Evolutionary conservation across 2,888 invertebrate genomes (phyloP).

Genomic region (Deilephila elpenor): DNA sequence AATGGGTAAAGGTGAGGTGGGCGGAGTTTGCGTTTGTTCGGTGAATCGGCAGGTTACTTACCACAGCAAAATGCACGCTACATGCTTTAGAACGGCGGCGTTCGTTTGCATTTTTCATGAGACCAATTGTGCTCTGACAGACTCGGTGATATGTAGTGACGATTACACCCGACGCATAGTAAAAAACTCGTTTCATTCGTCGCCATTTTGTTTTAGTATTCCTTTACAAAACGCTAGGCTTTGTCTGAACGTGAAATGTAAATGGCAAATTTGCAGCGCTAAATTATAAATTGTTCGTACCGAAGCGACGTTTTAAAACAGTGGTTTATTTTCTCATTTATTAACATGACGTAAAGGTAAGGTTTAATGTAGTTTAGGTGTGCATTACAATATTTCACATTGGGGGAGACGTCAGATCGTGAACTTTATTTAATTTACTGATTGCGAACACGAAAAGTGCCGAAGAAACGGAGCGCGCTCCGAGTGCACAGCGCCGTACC

Average conservation of each 20-base stretch:
- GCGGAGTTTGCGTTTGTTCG: conserved; percentile 57
- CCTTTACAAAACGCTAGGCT: neutral
- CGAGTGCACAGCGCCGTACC: conserved; percentile 36
- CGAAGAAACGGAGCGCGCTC: conserved; percentile 50
- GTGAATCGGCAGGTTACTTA: conserved; percentile 52
- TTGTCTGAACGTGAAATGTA: neutral
- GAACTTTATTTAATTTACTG: conserved; percentile 73
- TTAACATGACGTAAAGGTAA: neutral
- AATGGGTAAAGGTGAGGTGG: conserved; percentile 56
- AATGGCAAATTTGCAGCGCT: neutral
- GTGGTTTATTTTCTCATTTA: neutral
- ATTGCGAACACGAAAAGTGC: conserved; percentile 66
- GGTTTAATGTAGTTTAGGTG: neutral
- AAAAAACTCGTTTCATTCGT: conserved; percentile 15
- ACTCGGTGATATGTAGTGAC: conserved; percentile 36
- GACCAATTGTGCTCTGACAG: conserved; percentile 63
- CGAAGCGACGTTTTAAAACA: too few species aligned
- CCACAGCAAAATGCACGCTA: conserved; percentile 40
- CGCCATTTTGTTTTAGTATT: conserved; percentile 21
- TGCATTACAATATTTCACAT: conserved; percentile 29
- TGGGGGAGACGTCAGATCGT: conserved; percentile 47
- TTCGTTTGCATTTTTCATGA: conserved; percentile 72
- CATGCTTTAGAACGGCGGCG: conserved; percentile 45
- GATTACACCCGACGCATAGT: conserved; percentile 8
- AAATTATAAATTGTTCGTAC: too few species aligned